Conservation (phyloP, 2,797 vertebrate species). For the Alfaro cultratus region DNA sequence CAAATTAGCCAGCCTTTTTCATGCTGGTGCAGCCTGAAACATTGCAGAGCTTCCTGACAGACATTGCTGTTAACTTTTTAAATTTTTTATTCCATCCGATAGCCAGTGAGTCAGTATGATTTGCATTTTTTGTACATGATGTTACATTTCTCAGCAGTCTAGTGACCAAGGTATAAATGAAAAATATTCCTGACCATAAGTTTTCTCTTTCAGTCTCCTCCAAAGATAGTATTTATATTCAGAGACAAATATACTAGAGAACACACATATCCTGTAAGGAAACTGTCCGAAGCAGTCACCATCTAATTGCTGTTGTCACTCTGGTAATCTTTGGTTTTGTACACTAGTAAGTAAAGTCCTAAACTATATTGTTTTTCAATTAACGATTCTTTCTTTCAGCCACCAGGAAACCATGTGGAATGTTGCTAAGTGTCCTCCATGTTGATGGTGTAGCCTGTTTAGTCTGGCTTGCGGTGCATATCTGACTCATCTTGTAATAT, state of each 20-base stretch:
- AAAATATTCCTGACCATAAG: slow-evolving; percentile 1
- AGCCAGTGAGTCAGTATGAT: slow-evolving; percentile 25
- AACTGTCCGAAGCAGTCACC: slow-evolving; percentile 3
- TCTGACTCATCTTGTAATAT: slow-evolving; percentile 3
- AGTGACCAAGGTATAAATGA: slow-evolving; percentile 9
- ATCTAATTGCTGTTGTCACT: background rate
- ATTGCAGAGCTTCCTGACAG: background rate
- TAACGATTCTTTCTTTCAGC: background rate
- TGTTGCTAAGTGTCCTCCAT: background rate
- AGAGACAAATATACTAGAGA: background rate
- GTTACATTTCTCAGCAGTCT: slow-evolving; percentile 25
- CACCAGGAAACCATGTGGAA: background rate
- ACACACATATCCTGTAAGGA: background rate
- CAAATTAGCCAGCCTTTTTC: background rate
- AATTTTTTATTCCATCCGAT: slow-evolving; percentile 15
- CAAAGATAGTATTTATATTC: background rate
- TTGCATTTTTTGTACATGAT: slow-evolving; percentile 30
- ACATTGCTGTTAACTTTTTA: background rate
- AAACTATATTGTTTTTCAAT: background rate
- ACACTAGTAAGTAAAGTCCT: background rate
- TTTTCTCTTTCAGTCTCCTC: background rate
- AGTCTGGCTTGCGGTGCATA: background rate
- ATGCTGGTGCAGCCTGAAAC: background rate
- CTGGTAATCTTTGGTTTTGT: background rate
- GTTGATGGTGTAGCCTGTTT: background rate